These are phyloP conservation scores for Clinocottus analis DNA, from an alignment of 2,113 vertebrate species.

Conservation along the genomic window DNA sequence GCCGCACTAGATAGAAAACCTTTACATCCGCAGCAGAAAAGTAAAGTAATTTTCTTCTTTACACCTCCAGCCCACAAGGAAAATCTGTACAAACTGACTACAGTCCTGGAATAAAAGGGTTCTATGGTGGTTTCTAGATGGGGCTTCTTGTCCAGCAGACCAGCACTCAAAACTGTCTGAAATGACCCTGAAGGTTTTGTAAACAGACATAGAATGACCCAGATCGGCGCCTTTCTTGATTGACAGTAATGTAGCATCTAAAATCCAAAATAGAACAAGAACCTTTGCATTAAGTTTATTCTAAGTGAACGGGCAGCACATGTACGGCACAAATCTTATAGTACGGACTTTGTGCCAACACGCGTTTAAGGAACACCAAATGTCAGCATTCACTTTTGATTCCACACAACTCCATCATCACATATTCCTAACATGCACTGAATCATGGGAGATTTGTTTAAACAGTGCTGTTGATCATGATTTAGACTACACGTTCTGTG, in stretches of 20 bases:
- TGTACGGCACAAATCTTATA: conserved; percentile 1
- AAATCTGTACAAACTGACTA: conserved; percentile 23
- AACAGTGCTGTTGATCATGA: conserved; percentile 35
- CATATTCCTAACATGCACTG: conserved; percentile 9
- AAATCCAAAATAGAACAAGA: conserved; percentile 16
- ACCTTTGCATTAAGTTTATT: background rate
- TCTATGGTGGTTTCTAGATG: conserved; percentile 13
- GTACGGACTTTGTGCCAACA: conserved; percentile 15
- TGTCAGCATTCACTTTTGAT: background rate
- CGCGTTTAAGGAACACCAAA: conserved; percentile 8
- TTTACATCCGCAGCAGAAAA: conserved; percentile 17
- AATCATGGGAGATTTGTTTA: conserved; percentile 2
- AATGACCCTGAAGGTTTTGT: conserved; percentile 56
- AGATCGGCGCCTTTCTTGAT: conserved; percentile 7
- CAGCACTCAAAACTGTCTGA: conserved; percentile 18
- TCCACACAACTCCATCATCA: background rate
- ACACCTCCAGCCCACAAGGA: conserved; percentile 1
- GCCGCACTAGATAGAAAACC: background rate
- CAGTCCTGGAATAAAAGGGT: conserved; percentile 32
- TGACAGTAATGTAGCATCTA: background rate
- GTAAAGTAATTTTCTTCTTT: conserved; percentile 1
- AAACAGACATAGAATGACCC: conserved; percentile 47
- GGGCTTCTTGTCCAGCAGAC: background rate
- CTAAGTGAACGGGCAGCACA: background rate
- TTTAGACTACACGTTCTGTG: background rate